Percentiles rank a stretch among this genome's conserved stretches.
phyloP scores from a whole-genome alignment of 1,140 invertebrate species.

The Epicauta chinensis region DNA sequence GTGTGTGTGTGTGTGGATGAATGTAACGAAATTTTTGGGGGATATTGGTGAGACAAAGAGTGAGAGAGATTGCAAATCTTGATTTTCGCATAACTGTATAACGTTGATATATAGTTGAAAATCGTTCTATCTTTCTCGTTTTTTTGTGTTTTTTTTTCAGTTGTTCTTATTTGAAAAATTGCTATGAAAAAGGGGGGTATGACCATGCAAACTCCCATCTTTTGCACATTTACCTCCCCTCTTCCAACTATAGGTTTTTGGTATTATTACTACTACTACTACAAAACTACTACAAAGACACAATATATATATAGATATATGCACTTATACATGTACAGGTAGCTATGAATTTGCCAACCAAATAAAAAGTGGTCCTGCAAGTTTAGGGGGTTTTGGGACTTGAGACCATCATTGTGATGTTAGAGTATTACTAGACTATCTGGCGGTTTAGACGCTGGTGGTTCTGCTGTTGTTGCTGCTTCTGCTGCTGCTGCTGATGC shows the following conservation, averaged over 20 bases:
- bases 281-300: neutral
- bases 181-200: constrained; percentile 30
- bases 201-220: constrained; percentile 20
- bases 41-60: too few relatives aligned
- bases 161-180: too few relatives aligned
- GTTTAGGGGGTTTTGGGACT: constrained; percentile 41
- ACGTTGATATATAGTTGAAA: too few relatives aligned
- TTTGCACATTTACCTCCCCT: constrained; percentile 9
- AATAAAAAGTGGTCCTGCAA: constrained; percentile 45
- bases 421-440: constrained; percentile 45
- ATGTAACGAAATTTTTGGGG: too few relatives aligned
- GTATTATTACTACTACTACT: neutral
- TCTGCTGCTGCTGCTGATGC: neutral
- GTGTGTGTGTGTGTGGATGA: too few relatives aligned
- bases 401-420: constrained; percentile 40
- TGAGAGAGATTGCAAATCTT: constrained; percentile 34
- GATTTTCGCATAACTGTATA: constrained; percentile 42
- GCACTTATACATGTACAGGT: constrained; percentile 31
- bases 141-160: neutral
- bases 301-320: neutral
- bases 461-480: constrained; percentile 12
- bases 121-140: too few relatives aligned
- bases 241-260: neutral
- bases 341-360: constrained; percentile 43
- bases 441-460: constrained; percentile 41